A percentile compares a stretch with the other conserved stretches of the same genome.
phyloP scores from a whole-genome alignment of 2,797 vertebrate genomes.

The Microchirus variegatus region DNA sequence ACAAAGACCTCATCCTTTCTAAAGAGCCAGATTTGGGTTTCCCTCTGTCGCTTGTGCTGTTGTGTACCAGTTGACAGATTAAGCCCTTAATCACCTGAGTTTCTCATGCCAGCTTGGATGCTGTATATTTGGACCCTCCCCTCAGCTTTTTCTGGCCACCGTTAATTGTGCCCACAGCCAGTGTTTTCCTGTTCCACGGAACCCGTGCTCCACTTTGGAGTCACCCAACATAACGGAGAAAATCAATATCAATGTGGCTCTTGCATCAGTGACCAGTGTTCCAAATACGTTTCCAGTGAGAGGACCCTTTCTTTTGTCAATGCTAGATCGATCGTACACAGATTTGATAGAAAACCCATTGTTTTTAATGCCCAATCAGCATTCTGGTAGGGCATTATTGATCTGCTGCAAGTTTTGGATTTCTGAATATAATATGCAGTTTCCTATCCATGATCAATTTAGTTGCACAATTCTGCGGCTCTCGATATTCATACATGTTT shows the following conservation, averaged over 20 bases:
- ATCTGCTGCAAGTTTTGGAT: constrained; percentile 17
- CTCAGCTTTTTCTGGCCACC: no score
- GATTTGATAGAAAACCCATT: constrained; percentile 29
- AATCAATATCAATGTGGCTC: constrained; percentile 59
- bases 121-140: no score
- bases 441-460: constrained; percentile 26
- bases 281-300: constrained; percentile 50
- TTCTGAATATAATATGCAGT: constrained; percentile 14
- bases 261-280: constrained; percentile 50
- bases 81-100: no score
- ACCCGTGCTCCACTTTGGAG: no score
- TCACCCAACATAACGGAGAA: no score
- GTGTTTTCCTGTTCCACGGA: no score
- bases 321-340: constrained; percentile 50
- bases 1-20: no score
- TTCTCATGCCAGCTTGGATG: no score
- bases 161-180: no score
- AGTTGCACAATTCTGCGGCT: not conserved
- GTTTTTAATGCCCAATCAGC: constrained; percentile 15
- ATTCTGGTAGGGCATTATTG: constrained; percentile 13
- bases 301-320: constrained; percentile 46
- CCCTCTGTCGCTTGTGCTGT: no score
- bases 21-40: no score
- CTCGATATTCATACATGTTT: constrained; percentile 6
- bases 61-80: no score